Conservation (phyloP, 1,140 invertebrate genomes). For the Apis laboriosa region DNA sequence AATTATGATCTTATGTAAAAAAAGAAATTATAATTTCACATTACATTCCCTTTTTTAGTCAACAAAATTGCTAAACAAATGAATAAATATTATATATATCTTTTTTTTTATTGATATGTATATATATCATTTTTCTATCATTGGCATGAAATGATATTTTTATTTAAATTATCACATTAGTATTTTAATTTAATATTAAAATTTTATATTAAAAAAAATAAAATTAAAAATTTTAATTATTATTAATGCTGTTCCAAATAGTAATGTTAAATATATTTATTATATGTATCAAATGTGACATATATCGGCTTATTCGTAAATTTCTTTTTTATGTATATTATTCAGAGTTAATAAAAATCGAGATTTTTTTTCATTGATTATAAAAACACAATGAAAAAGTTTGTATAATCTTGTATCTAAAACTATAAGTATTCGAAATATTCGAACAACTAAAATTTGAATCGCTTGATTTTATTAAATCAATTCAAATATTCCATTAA, state of each 20-base stretch:
- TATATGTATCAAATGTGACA: slow-evolving; percentile 6
- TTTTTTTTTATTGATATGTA: background rate
- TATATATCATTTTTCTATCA: no score
- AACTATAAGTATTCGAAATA: background rate
- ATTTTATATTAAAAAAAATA: background rate
- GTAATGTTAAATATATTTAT: slow-evolving; percentile 13
- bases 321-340: slow-evolving; percentile 5
- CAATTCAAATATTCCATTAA: background rate
- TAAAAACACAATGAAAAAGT: background rate
- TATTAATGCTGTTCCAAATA: slow-evolving; percentile 13
- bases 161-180: slow-evolving; percentile 12
- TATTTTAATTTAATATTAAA: slow-evolving; percentile 12
- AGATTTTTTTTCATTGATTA: background rate
- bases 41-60: slow-evolving; percentile 17
- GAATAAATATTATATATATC: background rate
- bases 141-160: slow-evolving; percentile 1
- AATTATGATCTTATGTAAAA: background rate
- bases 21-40: background rate
- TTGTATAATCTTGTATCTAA: slow-evolving; percentile 21
- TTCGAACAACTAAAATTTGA: background rate
- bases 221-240: slow-evolving; percentile 1
- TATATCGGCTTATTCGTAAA: background rate
- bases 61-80: background rate
- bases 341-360: slow-evolving; percentile 30
- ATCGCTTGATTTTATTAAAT: background rate